A percentile compares a stretch with the other conserved stretches of the same genome.
phyloP scores from a whole-genome alignment of 2,888 invertebrate genomes.

The Clanis bilineata region DNA sequence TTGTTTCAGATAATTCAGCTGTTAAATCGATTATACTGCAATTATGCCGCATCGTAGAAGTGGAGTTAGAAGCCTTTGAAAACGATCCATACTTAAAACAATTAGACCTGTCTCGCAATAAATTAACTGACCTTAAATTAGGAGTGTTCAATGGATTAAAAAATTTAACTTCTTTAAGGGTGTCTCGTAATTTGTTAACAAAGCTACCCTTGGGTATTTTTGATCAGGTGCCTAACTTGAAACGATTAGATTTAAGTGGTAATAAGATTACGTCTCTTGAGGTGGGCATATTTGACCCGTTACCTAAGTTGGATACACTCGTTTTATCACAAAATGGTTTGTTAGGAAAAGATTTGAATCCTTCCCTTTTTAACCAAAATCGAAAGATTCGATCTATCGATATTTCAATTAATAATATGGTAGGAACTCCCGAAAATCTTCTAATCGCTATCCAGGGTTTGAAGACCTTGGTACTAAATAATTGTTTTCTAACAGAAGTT shows the following conservation, averaged over 20 bases:
- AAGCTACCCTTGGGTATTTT: constrained; percentile 52
- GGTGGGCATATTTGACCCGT: constrained; percentile 48
- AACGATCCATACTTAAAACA: constrained; percentile 42
- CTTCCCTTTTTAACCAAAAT: constrained; percentile 44
- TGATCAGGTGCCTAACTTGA: constrained; percentile 47
- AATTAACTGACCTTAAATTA: constrained; percentile 42
- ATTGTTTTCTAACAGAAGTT: constrained; percentile 48
- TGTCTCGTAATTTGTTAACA: constrained; percentile 49
- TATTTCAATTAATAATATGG: constrained; percentile 58
- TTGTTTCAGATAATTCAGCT: constrained; percentile 41
- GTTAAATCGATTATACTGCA: constrained; percentile 38
- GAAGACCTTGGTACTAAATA: constrained; percentile 49
- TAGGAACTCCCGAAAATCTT: constrained; percentile 39
- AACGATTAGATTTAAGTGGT: constrained; percentile 50
- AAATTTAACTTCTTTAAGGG: constrained; percentile 45
- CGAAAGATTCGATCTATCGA: constrained; percentile 41
- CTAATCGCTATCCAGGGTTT: constrained; percentile 41
- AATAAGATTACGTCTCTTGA: constrained; percentile 43
- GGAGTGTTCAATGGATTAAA: constrained; percentile 49
- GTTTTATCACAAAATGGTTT: constrained; percentile 53
- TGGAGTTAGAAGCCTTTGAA: constrained; percentile 49
- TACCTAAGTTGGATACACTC: constrained; percentile 43
- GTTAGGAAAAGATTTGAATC: constrained; percentile 42
- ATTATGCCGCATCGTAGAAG: constrained; percentile 37
- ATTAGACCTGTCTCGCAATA: constrained; percentile 55